A percentile compares a stretch with the other conserved stretches of the same genome.
Evolutionary conservation across 2,113 vertebrate genomes (phyloP).

Genomic region (Petromus typicus): DNA sequence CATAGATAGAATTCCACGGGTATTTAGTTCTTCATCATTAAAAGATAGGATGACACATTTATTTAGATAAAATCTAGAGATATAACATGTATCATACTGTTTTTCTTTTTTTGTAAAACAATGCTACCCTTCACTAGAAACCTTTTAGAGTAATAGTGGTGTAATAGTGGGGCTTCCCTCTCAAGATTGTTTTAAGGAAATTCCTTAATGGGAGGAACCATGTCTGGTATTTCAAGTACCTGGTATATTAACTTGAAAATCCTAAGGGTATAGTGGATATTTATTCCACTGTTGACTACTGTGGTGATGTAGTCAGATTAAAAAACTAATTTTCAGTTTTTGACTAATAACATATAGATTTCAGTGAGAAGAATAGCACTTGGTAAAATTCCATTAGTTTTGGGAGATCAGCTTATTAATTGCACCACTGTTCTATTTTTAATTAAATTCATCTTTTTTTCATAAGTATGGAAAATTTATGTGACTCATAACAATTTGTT

Average conservation of each 20-base stretch:
- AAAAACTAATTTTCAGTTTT: conserved; percentile 46
- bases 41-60: conserved; percentile 9
- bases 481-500: neutral
- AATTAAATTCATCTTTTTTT: conserved; percentile 4
- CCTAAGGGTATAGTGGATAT: neutral
- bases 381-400: neutral
- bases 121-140: neutral
- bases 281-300: neutral
- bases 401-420: neutral
- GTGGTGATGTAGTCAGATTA: neutral
- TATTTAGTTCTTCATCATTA: neutral
- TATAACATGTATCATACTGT: neutral
- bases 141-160: neutral
- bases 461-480: neutral
- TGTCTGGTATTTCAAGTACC: neutral
- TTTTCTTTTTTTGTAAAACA: neutral
- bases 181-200: neutral
- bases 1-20: neutral
- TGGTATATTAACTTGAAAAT: neutral
- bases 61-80: conserved; percentile 25
- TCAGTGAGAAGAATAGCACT: neutral
- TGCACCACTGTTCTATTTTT: neutral
- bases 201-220: neutral
- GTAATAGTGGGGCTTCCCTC: neutral
- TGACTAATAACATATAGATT: neutral